Conservation (phyloP, 2,113 vertebrate genomes). For the Marmota flaviventris region DNA sequence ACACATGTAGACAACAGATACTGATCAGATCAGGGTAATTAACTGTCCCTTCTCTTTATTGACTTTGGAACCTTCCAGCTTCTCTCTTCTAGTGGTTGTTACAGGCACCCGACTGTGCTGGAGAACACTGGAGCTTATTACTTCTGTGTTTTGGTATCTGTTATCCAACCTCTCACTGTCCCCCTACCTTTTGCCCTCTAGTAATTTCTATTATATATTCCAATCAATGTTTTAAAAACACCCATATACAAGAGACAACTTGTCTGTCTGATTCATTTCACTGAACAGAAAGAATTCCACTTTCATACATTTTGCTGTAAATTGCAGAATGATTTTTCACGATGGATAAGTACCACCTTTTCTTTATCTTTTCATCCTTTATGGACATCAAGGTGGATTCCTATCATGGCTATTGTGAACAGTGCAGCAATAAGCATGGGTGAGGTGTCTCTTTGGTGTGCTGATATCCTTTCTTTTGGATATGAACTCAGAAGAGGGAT, state of each 20-base stretch:
- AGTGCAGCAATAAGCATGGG: not conserved
- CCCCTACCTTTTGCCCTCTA: not conserved
- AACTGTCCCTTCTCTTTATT: not conserved
- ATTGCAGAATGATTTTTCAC: not conserved
- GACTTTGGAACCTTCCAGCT: not conserved
- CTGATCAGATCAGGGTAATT: not conserved
- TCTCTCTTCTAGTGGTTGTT: not conserved
- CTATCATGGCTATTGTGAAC: not conserved
- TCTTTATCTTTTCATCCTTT: not conserved
- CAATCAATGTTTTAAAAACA: not conserved
- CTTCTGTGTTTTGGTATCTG: not conserved
- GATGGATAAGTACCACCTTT: not conserved
- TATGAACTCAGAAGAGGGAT: not conserved
- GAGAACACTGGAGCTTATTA: not conserved
- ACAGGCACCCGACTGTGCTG: not conserved
- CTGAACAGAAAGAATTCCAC: not conserved
- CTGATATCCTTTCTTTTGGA: not conserved
- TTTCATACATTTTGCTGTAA: not conserved
- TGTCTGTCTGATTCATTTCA: not conserved
- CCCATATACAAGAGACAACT: not conserved
- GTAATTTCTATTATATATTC: not conserved
- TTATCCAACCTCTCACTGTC: not conserved
- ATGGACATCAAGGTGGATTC: not conserved
- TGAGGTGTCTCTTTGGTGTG: not conserved
- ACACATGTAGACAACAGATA: no score